Conservation (phyloP, 1,140 invertebrate species). For the Temnothorax curvispinosus region DNA sequence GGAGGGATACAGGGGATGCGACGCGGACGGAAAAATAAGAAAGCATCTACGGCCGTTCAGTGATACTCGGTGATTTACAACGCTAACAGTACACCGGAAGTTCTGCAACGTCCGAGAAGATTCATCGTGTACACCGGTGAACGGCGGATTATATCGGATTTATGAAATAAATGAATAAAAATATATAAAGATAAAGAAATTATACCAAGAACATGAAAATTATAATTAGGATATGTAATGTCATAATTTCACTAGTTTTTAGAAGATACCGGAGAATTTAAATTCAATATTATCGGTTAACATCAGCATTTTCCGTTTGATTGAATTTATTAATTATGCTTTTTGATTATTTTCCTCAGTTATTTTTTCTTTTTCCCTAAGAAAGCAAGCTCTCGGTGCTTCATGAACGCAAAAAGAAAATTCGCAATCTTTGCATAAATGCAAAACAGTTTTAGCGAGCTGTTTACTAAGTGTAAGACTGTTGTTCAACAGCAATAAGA, state of each 20-base stretch:
- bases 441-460: not conserved
- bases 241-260: not conserved
- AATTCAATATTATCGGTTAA: not conserved
- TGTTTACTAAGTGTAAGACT: not conserved
- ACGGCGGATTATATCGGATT: conserved; percentile 25
- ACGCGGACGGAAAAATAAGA: conserved; percentile 50
- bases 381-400: not conserved
- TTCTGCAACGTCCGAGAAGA: conserved; percentile 33
- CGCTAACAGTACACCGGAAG: conserved; percentile 20
- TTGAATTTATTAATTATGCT: not conserved
- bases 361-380: not conserved
- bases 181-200: not conserved
- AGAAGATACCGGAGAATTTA: not conserved
- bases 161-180: not conserved
- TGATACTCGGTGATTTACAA: conserved; percentile 50
- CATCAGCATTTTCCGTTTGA: not conserved
- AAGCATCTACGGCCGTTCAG: conserved; percentile 23
- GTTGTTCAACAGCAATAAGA: conserved; percentile 24
- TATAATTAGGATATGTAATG: not conserved
- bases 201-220: not conserved
- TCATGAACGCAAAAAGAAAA: not conserved
- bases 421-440: conserved; percentile 1
- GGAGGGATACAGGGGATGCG: not conserved
- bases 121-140: not conserved
- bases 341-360: not conserved